Conservation (phyloP, 1,140 invertebrate species). For the Vanessa atalanta region DNA sequence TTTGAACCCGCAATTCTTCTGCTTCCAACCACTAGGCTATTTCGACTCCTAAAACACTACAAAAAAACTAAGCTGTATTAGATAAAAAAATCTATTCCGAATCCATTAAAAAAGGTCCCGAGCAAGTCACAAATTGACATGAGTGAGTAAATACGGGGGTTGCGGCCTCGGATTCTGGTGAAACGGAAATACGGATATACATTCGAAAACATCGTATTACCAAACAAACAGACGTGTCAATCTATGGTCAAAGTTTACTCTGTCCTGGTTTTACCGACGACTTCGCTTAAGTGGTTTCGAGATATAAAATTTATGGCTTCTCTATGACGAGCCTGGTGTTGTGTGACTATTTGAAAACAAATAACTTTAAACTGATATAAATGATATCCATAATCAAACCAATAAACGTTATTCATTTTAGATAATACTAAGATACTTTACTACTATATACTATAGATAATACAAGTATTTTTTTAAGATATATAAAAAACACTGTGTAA, state of each 20-base stretch:
- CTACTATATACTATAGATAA: no score
- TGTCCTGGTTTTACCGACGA: constrained; percentile 33
- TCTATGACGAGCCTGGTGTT: constrained; percentile 5
- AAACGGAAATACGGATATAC: constrained; percentile 31
- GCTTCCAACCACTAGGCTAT: no score
- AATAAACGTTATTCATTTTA: no score
- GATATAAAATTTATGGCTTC: constrained; percentile 31
- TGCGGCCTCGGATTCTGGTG: constrained; percentile 14
- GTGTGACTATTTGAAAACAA: no score
- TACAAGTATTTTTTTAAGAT: no score
- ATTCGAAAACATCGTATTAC: constrained; percentile 39
- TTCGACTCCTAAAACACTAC: background rate
- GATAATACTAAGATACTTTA: no score
- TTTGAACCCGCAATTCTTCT: no score
- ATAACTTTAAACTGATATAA: no score
- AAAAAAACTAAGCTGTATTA: constrained; percentile 22
- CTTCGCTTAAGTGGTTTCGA: constrained; percentile 36
- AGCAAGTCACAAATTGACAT: constrained; percentile 39
- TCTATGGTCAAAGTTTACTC: constrained; percentile 40
- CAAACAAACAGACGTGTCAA: constrained; percentile 41
- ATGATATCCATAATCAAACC: no score
- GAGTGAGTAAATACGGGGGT: constrained; percentile 32
- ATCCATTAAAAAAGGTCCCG: constrained; percentile 31
- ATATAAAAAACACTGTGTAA: no score
- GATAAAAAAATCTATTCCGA: constrained; percentile 24